phyloP scores from a whole-genome alignment of 1,140 invertebrate genomes.

The Amyelois transitella region DNA sequence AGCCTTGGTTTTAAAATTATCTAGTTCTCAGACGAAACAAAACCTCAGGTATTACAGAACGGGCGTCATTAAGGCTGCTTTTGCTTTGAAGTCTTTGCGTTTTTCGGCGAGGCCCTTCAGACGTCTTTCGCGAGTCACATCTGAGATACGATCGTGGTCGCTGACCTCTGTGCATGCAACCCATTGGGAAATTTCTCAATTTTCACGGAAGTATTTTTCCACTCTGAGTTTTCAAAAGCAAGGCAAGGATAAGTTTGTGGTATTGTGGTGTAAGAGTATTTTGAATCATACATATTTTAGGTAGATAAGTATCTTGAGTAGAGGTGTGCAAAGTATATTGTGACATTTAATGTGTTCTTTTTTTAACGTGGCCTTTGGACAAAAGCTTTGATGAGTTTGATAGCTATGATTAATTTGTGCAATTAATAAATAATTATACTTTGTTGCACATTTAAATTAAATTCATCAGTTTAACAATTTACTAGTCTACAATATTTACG shows the following conservation, averaged over 20 bases:
- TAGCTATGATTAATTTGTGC: too few relatives aligned
- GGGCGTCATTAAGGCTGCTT: background rate
- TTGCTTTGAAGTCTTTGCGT: background rate
- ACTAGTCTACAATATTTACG: too few relatives aligned
- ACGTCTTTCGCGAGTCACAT: background rate
- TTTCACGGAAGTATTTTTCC: background rate
- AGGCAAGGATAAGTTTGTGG: background rate
- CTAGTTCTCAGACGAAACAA: background rate
- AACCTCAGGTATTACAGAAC: background rate
- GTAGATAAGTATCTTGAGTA: too few relatives aligned
- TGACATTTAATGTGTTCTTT: too few relatives aligned
- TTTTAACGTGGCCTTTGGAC: too few relatives aligned
- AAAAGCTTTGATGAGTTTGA: too few relatives aligned
- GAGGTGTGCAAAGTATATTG: too few relatives aligned
- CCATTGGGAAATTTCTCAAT: background rate
- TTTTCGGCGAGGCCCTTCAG: background rate
- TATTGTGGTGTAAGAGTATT: too few relatives aligned
- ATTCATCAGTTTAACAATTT: too few relatives aligned
- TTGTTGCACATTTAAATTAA: too few relatives aligned
- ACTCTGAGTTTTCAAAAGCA: background rate
- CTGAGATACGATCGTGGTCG: background rate
- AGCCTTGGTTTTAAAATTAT: background rate
- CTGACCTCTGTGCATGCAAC: background rate
- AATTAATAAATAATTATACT: too few relatives aligned
- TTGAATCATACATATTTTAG: too few relatives aligned